Evolutionary conservation across 2,888 invertebrate species (phyloP), one percentile per base, ranked within the genome.

Genomic region (Cheilosia vernalis): DNA sequence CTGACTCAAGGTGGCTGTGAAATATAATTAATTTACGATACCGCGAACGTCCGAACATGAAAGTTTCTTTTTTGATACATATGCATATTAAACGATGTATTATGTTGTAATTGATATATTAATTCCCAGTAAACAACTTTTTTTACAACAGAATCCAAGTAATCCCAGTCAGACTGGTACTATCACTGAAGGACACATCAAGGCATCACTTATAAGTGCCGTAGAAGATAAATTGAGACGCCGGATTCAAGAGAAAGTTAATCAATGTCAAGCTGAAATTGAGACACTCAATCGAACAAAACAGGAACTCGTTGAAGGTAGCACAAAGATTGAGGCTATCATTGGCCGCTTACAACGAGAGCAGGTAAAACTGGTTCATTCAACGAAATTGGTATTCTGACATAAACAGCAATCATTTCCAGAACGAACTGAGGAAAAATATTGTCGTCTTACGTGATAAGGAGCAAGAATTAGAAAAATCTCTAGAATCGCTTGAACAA

Each of bases 131-230:
- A 7, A 44, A n/a, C 1, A 4, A 24, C 13, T 4, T 27, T 30
- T 44, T 24, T n/a, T 40, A 21, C 7, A 1, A 13, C 6, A 47
- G 63, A 63, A 63, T 13, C 47, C 63, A 13, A 47, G 47, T 19
- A 91, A 93, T 88, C 91, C 92, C 19, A 93, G 93, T 69, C 93
- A 94, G 76, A 93, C 92, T 40, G 96, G 97, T 21, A 97, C 97
- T n/a, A 98, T 98, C 77, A 96, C 98, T 60, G 98, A 98, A 89
- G 98, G 98, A 90, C 98, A 99, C 90, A 97, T 99, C 87, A 95
- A 97, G 90, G 97, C 97, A 30, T 99, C 99, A 1, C 93, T 99
- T 24, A 92, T 98, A 19, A 98, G 98, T 74, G 99, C 99, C 27
- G 97, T 99, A 1, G 98, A 98, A 92, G 99, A 99, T 91, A 98